Evolutionary conservation across 2,888 invertebrate species (phyloP), one percentile per base, ranked within the genome.

Genomic region (Thymelicus lineola): DNA sequence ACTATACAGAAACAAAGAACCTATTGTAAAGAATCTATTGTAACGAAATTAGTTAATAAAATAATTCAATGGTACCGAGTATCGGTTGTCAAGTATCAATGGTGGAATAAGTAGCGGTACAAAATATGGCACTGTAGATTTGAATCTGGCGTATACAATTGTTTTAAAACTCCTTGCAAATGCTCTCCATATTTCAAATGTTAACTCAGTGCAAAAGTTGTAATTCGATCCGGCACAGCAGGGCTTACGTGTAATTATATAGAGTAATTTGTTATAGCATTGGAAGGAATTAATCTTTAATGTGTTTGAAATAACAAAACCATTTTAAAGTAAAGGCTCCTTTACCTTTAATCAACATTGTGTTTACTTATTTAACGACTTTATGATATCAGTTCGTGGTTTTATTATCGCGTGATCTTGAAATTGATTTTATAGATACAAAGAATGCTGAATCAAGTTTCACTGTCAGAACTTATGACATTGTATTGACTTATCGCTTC

Each of bases 121-220:
- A 36, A 57, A 57, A 57, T 57, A 57, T 57, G 35, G 57, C 35
- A 35, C 28, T 57, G 35, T 35, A 57, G 57, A 57, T 57, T n/a
- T 35, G n/a, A n/a, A 57, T 57, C 57, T 28, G n/a, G n/a, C 35
- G 35, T 35, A 10, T 20, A 36, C 28, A 28, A 61, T 61, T 61
- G 46, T 48, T 61, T 61, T 48, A n/a, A 61, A 60, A 48, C 61
- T 61, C 20, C 46, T 46, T 35, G 20, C 35, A 62, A 62, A 62
- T 50, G 48, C 12, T 35, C 50, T 50, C 35, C 15, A 36, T 62
- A 62, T 50, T 62, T 62, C 48, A 61, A 46, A 36, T 46, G 7
- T 17, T 36, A 15, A 50, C 61, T 53, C 20, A 53, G 4, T 7
- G 35, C 10, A 55, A 17, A 38, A 58, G 38, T 35, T 57, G 57